Conservation (phyloP, 2,113 vertebrate genomes). For the Callocephalon fimbriatum region DNA sequence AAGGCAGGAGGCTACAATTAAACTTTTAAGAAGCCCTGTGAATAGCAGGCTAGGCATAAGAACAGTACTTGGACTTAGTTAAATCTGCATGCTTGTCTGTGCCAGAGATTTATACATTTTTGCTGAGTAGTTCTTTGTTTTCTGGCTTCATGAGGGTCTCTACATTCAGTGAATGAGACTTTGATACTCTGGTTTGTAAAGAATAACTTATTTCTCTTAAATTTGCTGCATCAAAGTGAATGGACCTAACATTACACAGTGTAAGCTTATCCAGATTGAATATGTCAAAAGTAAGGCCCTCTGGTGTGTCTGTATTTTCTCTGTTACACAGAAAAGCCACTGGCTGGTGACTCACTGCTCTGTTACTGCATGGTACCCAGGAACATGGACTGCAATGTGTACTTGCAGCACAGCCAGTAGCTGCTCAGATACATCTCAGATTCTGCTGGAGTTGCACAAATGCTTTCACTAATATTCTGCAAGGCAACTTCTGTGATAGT, state of each 20-base stretch:
- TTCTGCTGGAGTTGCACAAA: not conserved
- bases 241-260: not conserved
- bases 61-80: not conserved
- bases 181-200: not conserved
- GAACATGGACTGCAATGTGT: accelerated
- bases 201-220: not conserved
- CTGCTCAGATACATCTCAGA: not conserved
- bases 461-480: not conserved
- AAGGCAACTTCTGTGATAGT: not conserved
- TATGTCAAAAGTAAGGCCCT: not conserved
- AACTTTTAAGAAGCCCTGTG: not conserved
- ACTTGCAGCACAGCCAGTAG: not conserved
- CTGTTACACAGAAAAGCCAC: not conserved
- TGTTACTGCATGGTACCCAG: not conserved
- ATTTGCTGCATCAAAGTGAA: not conserved
- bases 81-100: not conserved
- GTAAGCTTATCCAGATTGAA: not conserved
- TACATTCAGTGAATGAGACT: not conserved
- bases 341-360: not conserved
- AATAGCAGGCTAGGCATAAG: not conserved
- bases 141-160: not conserved
- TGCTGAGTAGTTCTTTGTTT: not conserved
- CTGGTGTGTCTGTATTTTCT: not conserved
- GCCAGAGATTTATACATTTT: not conserved
- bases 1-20: not conserved